These are phyloP conservation scores for Neomorphus geoffroyi DNA, from an alignment of 2,797 vertebrate species.

Conservation along the genomic window DNA sequence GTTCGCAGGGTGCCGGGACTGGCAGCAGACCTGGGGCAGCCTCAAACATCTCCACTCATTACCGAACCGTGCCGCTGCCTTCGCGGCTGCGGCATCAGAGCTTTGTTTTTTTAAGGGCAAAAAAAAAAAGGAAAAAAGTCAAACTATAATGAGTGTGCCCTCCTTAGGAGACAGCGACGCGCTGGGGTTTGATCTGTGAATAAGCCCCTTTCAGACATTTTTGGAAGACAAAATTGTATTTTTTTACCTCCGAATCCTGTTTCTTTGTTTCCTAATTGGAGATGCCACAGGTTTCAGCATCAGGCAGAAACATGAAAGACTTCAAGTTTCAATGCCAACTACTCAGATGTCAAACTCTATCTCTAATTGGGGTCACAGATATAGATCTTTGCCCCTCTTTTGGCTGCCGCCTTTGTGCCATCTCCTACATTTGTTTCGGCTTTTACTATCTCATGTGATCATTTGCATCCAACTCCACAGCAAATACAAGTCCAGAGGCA, in stretches of 20 bases:
- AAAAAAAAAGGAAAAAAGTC: not conserved
- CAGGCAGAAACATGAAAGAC: not conserved
- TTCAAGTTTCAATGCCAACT: not conserved
- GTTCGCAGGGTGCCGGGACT: fast-evolving
- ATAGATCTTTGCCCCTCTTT: not conserved
- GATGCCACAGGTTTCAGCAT: not conserved
- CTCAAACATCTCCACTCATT: not conserved
- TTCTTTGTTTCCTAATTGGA: constrained; percentile 21
- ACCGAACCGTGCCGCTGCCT: fast-evolving
- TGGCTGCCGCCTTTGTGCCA: not conserved
- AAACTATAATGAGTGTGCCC: not conserved
- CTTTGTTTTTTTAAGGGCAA: not conserved
- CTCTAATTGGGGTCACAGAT: not conserved
- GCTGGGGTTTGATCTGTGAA: not conserved
- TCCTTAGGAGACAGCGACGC: not conserved
- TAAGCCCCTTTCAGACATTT: not conserved
- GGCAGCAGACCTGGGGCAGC: not conserved
- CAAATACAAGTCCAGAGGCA: not conserved
- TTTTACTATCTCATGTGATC: not conserved
- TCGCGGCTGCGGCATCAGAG: fast-evolving
- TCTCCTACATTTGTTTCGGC: not conserved
- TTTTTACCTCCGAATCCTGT: not conserved
- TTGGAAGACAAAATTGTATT: not conserved
- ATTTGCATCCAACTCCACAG: not conserved
- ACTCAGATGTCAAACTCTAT: not conserved